These are phyloP conservation scores for Tauraco hartlaubi DNA, from an alignment of 2,797 vertebrate species.

Conservation along the genomic window DNA sequence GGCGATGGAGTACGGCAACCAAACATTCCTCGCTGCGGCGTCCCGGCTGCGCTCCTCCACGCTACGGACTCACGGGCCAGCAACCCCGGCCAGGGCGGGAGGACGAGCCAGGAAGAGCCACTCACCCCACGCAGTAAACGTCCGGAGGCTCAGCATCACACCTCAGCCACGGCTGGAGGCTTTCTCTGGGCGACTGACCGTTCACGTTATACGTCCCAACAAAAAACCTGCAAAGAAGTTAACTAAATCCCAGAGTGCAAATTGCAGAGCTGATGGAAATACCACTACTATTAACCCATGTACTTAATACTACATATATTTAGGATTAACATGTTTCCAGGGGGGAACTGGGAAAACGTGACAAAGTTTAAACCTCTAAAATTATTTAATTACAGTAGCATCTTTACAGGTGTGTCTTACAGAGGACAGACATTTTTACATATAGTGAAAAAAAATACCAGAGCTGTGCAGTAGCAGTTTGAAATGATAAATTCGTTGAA, in stretches of 20 bases:
- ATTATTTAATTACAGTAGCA: background rate
- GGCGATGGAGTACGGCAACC: background rate
- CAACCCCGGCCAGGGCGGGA: background rate
- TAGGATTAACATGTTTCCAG: background rate
- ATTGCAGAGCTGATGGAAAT: background rate
- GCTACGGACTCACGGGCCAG: background rate
- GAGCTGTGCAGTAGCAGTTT: background rate
- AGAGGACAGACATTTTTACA: background rate
- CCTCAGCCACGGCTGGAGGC: slow-evolving; percentile 89
- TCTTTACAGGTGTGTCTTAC: background rate
- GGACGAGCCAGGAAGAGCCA: background rate
- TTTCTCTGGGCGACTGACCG: slow-evolving; percentile 91
- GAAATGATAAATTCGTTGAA: background rate
- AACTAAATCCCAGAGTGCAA: background rate
- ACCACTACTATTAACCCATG: background rate
- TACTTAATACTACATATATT: background rate
- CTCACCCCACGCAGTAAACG: slow-evolving; percentile 95
- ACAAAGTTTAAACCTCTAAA: background rate
- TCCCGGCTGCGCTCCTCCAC: background rate
- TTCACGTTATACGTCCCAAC: slow-evolving; percentile 98
- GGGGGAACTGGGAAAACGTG: background rate
- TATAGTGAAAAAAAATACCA: background rate
- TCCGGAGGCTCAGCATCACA: slow-evolving; percentile 88
- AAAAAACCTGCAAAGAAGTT: slow-evolving; percentile 86
- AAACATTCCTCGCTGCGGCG: background rate